Conservation (phyloP, 1,140 invertebrate species). For the Gryon sp. region DNA sequence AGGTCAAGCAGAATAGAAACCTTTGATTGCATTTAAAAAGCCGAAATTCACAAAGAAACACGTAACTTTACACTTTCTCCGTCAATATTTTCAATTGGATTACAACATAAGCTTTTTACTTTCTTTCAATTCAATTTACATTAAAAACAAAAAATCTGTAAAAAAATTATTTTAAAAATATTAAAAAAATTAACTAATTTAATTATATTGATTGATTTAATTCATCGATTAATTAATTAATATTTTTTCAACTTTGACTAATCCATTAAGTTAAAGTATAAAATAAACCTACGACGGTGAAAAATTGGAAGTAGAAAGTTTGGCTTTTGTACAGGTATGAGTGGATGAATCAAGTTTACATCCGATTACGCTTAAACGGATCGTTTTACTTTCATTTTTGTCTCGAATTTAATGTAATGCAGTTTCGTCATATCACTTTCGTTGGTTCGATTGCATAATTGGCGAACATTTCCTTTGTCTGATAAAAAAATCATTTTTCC, state of each 20-base stretch:
- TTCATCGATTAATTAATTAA: too few relatives aligned
- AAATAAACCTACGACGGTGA: too few relatives aligned
- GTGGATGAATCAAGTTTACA: conserved; percentile 9
- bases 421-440: conserved; percentile 21
- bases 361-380: conserved; percentile 33
- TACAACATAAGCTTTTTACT: conserved; percentile 28
- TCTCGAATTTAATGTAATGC: conserved; percentile 30
- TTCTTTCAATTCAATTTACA: conserved; percentile 13
- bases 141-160: too few relatives aligned
- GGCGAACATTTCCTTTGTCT: not conserved
- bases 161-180: not conserved
- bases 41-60: too few relatives aligned
- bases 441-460: too few relatives aligned
- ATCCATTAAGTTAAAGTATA: too few relatives aligned
- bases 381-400: conserved; percentile 58
- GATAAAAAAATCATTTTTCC: conserved; percentile 4
- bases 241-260: too few relatives aligned
- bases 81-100: conserved; percentile 11
- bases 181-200: not conserved
- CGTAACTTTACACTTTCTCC: conserved; percentile 50
- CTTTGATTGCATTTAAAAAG: too few relatives aligned
- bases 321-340: too few relatives aligned
- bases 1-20: too few relatives aligned
- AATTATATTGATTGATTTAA: not conserved
- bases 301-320: conserved; percentile 22